Percentiles rank a stretch among this genome's conserved stretches.
These are phyloP conservation scores for Diogma glabrata DNA, from an alignment of 2,888 invertebrate species.

Conservation along the genomic window DNA sequence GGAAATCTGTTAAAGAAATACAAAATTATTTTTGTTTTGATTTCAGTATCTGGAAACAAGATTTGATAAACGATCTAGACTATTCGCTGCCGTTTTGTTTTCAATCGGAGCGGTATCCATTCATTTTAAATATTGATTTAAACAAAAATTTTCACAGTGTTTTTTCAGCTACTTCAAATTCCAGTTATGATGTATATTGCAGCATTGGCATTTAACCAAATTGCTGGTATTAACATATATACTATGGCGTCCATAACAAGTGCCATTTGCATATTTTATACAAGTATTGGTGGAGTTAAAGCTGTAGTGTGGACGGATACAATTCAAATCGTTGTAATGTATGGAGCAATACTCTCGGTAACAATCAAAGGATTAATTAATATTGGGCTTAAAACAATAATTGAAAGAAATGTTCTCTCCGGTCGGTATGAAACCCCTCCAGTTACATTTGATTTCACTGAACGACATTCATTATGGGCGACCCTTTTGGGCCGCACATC, in stretches of 20 bases:
- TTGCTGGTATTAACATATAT: conserved; percentile 63
- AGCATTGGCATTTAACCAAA: conserved; percentile 53
- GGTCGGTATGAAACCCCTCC: conserved; percentile 58
- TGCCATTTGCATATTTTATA: conserved; percentile 14
- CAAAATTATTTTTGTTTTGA: too few relatives aligned
- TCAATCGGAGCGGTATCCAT: background rate
- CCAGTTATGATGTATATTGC: conserved; percentile 45
- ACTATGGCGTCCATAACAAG: conserved; percentile 73
- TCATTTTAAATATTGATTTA: background rate
- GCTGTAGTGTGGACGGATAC: conserved; percentile 79
- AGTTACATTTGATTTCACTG: conserved; percentile 63
- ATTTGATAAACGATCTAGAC: conserved; percentile 54
- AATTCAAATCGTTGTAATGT: conserved; percentile 40
- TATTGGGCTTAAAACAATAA: conserved; percentile 54
- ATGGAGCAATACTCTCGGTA: conserved; percentile 56
- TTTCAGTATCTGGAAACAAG: conserved; percentile 56
- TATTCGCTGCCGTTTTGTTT: conserved; percentile 52
- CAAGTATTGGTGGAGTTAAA: conserved; percentile 37
- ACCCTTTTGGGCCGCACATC: conserved; percentile 58
- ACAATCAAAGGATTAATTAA: conserved; percentile 62
- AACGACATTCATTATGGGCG: conserved; percentile 66
- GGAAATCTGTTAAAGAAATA: too few relatives aligned
- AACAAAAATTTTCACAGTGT: too few relatives aligned
- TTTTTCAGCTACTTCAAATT: conserved; percentile 44
- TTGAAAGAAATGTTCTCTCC: conserved; percentile 54